Conservation (phyloP, 2,113 vertebrate species). For the Ovibos moschatus region DNA sequence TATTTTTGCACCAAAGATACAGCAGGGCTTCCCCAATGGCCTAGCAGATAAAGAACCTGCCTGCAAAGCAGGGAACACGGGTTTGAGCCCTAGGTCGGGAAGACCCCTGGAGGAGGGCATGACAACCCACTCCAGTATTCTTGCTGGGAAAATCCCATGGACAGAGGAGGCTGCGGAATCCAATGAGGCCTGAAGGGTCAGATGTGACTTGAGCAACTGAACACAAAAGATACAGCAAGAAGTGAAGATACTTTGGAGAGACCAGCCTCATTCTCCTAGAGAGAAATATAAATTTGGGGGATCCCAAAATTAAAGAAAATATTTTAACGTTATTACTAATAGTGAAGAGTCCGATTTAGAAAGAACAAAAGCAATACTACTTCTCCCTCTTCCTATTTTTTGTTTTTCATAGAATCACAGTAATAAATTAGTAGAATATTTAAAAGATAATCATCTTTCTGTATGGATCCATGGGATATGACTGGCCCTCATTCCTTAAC, state of each 20-base stretch:
- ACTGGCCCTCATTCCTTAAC: background rate
- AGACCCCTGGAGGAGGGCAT: background rate
- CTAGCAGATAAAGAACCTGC: background rate
- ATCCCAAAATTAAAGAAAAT: background rate
- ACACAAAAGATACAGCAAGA: background rate
- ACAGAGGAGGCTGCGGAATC: background rate
- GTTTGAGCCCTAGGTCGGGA: rapidly evolving
- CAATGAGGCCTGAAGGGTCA: rapidly evolving
- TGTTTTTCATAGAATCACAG: background rate
- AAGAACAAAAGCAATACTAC: background rate
- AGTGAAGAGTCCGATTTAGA: background rate
- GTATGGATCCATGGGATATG: background rate
- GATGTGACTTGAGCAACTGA: background rate
- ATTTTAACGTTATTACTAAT: background rate
- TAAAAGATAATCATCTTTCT: background rate
- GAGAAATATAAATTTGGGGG: background rate
- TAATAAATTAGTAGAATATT: background rate
- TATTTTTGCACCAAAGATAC: background rate
- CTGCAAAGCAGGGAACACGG: rapidly evolving
- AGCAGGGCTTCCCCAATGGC: background rate
- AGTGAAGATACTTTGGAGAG: background rate
- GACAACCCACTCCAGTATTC: background rate
- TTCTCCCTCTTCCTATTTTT: background rate
- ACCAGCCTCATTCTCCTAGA: background rate
- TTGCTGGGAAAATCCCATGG: background rate